Evolutionary conservation across 2,888 invertebrate species (phyloP), one percentile per base, ranked within the genome.

Genomic region (Nomada fucata): DNA sequence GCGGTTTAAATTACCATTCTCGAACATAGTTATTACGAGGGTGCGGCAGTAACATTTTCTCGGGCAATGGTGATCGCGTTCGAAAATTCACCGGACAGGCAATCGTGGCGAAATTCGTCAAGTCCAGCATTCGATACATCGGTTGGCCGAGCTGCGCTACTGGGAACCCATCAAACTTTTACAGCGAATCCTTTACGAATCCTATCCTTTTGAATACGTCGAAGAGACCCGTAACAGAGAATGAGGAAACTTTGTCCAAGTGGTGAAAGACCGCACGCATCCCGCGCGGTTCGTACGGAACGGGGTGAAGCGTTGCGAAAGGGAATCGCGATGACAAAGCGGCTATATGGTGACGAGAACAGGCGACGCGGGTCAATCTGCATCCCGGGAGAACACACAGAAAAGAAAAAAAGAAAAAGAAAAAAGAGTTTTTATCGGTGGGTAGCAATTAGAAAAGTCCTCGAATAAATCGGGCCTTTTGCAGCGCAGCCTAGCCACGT

Each of bases 391-490:
- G 36, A 36, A 7, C 36, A 9, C 10, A 26, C 5, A 36, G 7
- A 36, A 36, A 0, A 36, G 1, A 36, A 7, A 36, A 1, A 36
- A 0, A 36, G 5, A 36, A 0, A 36, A 7, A 23, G 23, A 23
- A 36, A 44, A 50, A 67, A 74, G 47, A 55, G 47, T 76, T 68
- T 61, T 61, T 15, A 42, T 29, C 64, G 50, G 26, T 52, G 69
- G 63, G 13, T 69, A 76, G 78, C 76, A 76, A 76, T 79, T 76
- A 76, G 69, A 59, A 76, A 57, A 76, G 63, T 79, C 68, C 68
- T 79, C 47, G 64, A 68, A 47, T 70, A 71, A 77, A 63, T 72
- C 64, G 64, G 13, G 18, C 50, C 61, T 65, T 78, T 83, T 57
- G 29, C 26, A 67, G 44, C 50, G 23, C 13, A 42, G 64, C 44